Base-by-base conservation (phyloP, 2,113 vertebrate genomes). In the Cygnus buccinator region DNA sequence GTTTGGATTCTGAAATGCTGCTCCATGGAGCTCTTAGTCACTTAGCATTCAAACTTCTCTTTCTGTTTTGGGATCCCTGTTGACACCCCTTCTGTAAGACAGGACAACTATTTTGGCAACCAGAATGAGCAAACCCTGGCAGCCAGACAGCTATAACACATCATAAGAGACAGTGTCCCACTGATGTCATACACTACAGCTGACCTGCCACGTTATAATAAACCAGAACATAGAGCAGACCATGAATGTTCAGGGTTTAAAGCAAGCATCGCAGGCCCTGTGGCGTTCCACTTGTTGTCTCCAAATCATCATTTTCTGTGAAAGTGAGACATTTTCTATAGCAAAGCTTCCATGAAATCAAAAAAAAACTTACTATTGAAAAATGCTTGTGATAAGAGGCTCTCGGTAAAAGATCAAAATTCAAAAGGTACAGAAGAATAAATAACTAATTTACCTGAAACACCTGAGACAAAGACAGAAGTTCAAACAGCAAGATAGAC, bases 361-460 rank as follows among this genome's bases (percentile, higher is more conserved):
- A 57, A 75, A 87, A 65, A 65, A 52, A 73, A 44, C 39, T 81
- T 74, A 26, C 50, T 54, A 6, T 63, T 44, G 50, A 83, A 90
- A 77, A 43, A 52, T 0, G 0, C 11, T 74, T 83, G 37, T 50
- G 50, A 74, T 77, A 46, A 88, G 80, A 67, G 72, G 10, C 37
- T 90, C 59, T 67, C 41, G n/a, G 10, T n/a, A 78, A 15, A 31
- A 95, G 18, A 54, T 19, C 33, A 78, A 91, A 91, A 80, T 39
- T 71, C 31, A 78, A 78, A 70, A 70, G 11, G 33, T 44, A 84
- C 28, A 59, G 31, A 83, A 75, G 33, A 84, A 20, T 44, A 83
- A 87, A 54, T 54, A 94, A 87, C 37, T 79, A 87, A 62, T 72
- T 97, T 94, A 86, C n/a, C 75, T 82, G 35, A 91, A 84, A 65